phyloP scores from a whole-genome alignment of 92 coral and sea anemone species.

The Zoanthus solanderi region DNA sequence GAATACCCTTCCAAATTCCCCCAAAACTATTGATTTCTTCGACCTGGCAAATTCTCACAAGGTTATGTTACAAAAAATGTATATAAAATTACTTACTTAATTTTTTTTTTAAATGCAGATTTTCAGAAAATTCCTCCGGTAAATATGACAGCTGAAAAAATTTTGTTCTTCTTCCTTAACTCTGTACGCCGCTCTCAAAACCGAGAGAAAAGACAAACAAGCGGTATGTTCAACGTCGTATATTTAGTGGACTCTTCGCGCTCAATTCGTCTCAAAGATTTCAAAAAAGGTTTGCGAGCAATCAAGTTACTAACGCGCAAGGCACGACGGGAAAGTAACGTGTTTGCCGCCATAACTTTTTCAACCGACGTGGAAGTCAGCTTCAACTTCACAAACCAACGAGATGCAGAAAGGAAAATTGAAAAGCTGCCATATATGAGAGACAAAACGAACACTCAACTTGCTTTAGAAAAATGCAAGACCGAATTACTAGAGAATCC shows the following conservation, averaged over 20 bases:
- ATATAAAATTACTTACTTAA: no score
- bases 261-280: conserved; percentile 43
- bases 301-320: conserved; percentile 37
- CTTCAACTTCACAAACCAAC: conserved; percentile 37
- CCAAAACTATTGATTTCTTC: no score
- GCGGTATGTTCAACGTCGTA: conserved; percentile 27
- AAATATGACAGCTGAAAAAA: conserved; percentile 26
- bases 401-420: conserved; percentile 29
- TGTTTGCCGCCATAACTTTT: conserved; percentile 36
- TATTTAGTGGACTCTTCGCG: conserved; percentile 30
- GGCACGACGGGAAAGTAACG: conserved; percentile 37
- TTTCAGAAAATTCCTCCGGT: conserved; percentile 33
- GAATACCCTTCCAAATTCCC: no score
- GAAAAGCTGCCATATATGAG: conserved; percentile 11
- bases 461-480: conserved; percentile 21
- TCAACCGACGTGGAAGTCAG: conserved; percentile 37
- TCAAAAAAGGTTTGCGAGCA: conserved; percentile 33
- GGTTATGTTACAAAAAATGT: no score
- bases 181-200: background rate
- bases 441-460: conserved; percentile 33
- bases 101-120: background rate
- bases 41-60: no score
- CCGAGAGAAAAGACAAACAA: conserved; percentile 8
- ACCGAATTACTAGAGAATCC: conserved; percentile 14
- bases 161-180: conserved; percentile 33